Evolutionary conservation across 2,888 invertebrate species (phyloP), one percentile per base, ranked within the genome.

Genomic region (Acrocera orbiculus): DNA sequence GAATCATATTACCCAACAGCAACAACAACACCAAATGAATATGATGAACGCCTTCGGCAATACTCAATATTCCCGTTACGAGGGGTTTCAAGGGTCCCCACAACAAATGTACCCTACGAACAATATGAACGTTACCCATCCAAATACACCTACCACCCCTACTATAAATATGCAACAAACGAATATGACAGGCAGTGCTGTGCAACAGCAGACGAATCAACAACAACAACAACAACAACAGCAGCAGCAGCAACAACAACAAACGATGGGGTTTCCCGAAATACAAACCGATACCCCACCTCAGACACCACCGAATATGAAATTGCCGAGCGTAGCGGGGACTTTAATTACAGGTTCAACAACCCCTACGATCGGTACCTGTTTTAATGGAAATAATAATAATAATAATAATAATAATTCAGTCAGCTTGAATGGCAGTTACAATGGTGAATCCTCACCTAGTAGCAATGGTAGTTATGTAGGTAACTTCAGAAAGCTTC

Each of bases 241-340:
- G 40, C 50, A 50, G 41, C 49, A 49, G 36, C 51, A 52, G 43
- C 51, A 46, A 45, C 51, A 48, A 47, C 52, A 44, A 47, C 58
- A 56, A 44, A 47, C 53, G 61, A 73, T 78, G 62, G 76, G 81
- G 55, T 83, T 85, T 68, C 80, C 83, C 55, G 80, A 85, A 63
- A 76, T 85, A 61, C 76, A 79, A 56, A 71, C 60, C 48, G 89
- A 89, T 64, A 89, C 89, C 42, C 89, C 87, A 47, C 87, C 87
- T 22, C 87, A 89, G 64, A 90, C 89, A 45, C 89, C 89, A 45
- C 89, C 89, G 56, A 87, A 81, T 65, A 82, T 87, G 82, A 87
- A 87, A 63, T 70, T 85, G 53, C 78, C 81, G 52, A 79, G 76
- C 60, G 77, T 76, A 47, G 73, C 75, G 56, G 74, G 73, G 61